Percentiles rank a stretch among this genome's conserved stretches.
phyloP scores from a whole-genome alignment of 2,888 invertebrate species.

The Diplolepis rosae region DNA sequence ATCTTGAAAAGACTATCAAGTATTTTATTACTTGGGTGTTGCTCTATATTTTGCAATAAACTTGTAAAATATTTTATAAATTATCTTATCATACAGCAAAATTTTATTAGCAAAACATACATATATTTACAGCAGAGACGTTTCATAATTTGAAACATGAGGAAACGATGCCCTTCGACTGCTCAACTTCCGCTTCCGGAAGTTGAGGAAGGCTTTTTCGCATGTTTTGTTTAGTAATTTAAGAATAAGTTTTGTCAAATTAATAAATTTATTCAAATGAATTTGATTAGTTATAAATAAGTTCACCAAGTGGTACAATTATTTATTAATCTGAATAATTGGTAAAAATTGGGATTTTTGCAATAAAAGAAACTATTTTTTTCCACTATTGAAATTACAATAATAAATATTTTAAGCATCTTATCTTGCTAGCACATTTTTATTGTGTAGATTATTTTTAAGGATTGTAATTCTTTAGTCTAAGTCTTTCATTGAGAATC shows the following conservation, averaged over 20 bases:
- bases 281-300: neutral
- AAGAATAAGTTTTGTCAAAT: neutral
- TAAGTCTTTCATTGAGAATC: too few species aligned
- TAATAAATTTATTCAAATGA: neutral
- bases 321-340: too few species aligned
- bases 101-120: slow-evolving; percentile 15
- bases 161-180: slow-evolving; percentile 15
- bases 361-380: too few species aligned
- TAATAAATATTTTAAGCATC: too few species aligned
- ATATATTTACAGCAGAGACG: slow-evolving; percentile 12
- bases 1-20: neutral
- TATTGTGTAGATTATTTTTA: too few species aligned
- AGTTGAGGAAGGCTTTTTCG: neutral
- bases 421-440: too few species aligned
- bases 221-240: neutral
- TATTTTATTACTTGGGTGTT: neutral
- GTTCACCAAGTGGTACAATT: too few species aligned
- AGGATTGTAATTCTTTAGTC: too few species aligned
- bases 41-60: slow-evolving; percentile 2
- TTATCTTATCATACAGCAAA: neutral
- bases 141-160: slow-evolving; percentile 5
- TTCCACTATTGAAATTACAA: too few species aligned
- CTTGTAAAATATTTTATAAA: slow-evolving; percentile 27
- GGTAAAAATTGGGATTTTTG: too few species aligned
- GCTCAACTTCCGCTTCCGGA: slow-evolving; percentile 21